phyloP scores from a whole-genome alignment of 1,140 invertebrate species.

The Bombus breviceps region DNA sequence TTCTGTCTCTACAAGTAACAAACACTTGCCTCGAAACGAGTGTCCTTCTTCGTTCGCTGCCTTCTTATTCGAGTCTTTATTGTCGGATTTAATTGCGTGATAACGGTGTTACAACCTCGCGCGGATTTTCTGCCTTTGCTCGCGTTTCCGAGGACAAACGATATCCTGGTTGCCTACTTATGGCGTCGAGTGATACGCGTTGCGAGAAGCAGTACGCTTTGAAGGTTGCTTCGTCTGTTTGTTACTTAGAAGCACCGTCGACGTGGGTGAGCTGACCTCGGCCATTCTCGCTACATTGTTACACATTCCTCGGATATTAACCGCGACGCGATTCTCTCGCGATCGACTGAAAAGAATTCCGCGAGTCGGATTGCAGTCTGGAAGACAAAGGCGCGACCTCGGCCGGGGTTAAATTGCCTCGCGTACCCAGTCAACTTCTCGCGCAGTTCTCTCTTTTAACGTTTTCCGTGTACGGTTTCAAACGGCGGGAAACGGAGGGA shows the following conservation, averaged over 20 bases:
- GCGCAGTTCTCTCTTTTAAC: not conserved
- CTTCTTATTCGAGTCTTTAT: not conserved
- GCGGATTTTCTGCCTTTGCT: too few species aligned
- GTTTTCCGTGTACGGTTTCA: not conserved
- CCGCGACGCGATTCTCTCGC: conserved; percentile 46
- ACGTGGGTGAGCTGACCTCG: not conserved
- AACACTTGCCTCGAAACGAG: not conserved
- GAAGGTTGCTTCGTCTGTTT: not conserved
- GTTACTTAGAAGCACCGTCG: not conserved
- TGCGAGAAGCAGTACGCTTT: not conserved
- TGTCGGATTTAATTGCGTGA: not conserved
- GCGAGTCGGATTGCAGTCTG: conserved; percentile 48
- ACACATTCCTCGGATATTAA: conserved; percentile 57
- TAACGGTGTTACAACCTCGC: not conserved
- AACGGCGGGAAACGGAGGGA: not conserved
- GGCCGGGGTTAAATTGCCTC: not conserved
- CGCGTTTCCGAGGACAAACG: not conserved
- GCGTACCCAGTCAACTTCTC: not conserved
- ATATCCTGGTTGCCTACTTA: not conserved
- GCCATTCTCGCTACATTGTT: conserved; percentile 53
- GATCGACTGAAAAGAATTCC: conserved; percentile 54
- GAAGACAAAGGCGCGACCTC: conserved; percentile 49
- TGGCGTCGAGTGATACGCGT: too few species aligned
- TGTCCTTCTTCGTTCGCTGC: not conserved
- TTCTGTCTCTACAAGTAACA: not conserved